Percentiles rank a stretch among this genome's conserved stretches.
These are phyloP conservation scores for Merodon equestris DNA, from an alignment of 2,888 invertebrate genomes.

Conservation along the genomic window DNA sequence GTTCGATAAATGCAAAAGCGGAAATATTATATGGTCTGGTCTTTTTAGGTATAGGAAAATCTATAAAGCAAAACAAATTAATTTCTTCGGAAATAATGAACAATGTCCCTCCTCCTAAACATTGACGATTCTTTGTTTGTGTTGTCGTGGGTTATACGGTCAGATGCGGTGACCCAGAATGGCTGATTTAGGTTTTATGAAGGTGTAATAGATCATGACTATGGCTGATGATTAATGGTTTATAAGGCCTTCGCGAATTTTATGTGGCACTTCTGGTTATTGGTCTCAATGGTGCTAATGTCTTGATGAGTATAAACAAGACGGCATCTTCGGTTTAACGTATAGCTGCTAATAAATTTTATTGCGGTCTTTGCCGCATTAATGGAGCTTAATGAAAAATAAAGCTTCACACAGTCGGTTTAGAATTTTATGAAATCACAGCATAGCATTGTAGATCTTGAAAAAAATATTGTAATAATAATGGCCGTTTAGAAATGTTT, in stretches of 20 bases:
- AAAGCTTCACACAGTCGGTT: no score
- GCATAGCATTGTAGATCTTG: no score
- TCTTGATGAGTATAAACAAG: constrained; percentile 13
- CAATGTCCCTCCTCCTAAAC: neutral
- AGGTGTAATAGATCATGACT: constrained; percentile 20
- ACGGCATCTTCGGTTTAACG: neutral
- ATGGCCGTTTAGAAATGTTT: no score
- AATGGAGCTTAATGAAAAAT: no score
- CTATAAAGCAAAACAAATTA: constrained; percentile 22
- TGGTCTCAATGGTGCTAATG: constrained; percentile 5
- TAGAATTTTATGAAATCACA: no score
- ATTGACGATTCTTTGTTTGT: neutral
- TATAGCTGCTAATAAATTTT: constrained; percentile 4
- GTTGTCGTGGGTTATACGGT: neutral
- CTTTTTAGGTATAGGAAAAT: constrained; percentile 35
- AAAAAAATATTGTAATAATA: no score
- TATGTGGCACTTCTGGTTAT: constrained; percentile 4
- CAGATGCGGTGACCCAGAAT: constrained; percentile 1
- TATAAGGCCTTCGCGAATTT: constrained; percentile 13
- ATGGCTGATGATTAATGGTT: constrained; percentile 17
- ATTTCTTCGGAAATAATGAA: constrained; percentile 32
- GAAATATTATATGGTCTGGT: constrained; percentile 30
- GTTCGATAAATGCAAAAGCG: constrained; percentile 28
- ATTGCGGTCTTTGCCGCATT: no score
- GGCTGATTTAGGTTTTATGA: constrained; percentile 10